Conservation (phyloP, 2,888 invertebrate species). For the Hirtodrosophila trivittata region DNA sequence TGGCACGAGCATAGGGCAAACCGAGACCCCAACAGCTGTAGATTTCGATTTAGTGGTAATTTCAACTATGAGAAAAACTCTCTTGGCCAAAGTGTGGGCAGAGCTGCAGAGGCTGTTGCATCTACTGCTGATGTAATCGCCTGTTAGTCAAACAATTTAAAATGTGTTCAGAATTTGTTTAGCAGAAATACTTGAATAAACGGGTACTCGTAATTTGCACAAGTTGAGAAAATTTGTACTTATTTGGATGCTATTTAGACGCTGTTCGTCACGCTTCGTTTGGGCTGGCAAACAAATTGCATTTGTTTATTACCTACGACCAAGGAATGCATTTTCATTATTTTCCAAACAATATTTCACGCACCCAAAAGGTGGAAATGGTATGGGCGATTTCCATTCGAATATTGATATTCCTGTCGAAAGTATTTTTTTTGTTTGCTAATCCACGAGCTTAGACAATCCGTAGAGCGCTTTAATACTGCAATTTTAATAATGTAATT, state of each 20-base stretch:
- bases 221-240: conserved; percentile 2
- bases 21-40: conserved; percentile 5
- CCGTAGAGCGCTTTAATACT: too few species aligned
- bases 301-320: conserved; percentile 25
- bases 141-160: conserved; percentile 1
- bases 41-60: background rate
- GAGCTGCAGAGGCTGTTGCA: too few species aligned
- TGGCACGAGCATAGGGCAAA: too few species aligned
- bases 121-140: conserved; percentile 29
- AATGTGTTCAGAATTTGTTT: background rate
- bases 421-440: too few species aligned
- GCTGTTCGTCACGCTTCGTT: conserved; percentile 39
- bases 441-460: too few species aligned
- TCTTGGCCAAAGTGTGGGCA: too few species aligned
- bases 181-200: background rate
- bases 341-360: conserved; percentile 25
- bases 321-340: conserved; percentile 36
- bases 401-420: too few species aligned
- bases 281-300: conserved; percentile 49
- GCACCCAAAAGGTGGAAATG: conserved; percentile 11
- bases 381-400: background rate
- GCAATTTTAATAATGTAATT: too few species aligned
- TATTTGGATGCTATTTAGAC: conserved; percentile 10
- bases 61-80: conserved; percentile 6
- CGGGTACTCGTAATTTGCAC: background rate